A percentile compares a stretch with the other conserved stretches of the same genome.
phyloP scores from a whole-genome alignment of 2,888 invertebrate genomes.

The Ennomos erosarius region DNA sequence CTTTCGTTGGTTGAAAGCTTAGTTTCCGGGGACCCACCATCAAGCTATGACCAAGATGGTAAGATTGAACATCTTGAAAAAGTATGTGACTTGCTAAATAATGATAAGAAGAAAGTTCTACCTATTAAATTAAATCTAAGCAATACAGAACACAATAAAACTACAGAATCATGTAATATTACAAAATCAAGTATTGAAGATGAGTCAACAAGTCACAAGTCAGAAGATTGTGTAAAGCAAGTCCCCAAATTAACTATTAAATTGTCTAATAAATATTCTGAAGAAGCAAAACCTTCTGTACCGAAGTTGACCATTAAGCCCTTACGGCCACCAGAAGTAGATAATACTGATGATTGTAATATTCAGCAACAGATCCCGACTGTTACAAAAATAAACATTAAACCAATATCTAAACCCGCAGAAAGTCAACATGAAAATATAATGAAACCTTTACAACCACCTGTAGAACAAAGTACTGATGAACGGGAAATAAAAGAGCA shows the following conservation, averaged over 20 bases:
- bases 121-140: constrained; percentile 61
- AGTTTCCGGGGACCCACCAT: constrained; percentile 10
- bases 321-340: constrained; percentile 51
- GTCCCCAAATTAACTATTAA: constrained; percentile 83
- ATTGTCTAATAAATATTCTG: constrained; percentile 66
- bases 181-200: constrained; percentile 48
- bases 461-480: constrained; percentile 14
- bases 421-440: constrained; percentile 55
- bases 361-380: constrained; percentile 53
- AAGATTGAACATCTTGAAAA: constrained; percentile 5
- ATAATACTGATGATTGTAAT: constrained; percentile 39
- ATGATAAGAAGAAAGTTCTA: constrained; percentile 55
- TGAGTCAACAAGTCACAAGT: constrained; percentile 34
- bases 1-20: constrained; percentile 3
- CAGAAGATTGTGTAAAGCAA: constrained; percentile 60
- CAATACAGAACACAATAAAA: constrained; percentile 23
- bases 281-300: constrained; percentile 70
- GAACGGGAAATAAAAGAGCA: constrained; percentile 44
- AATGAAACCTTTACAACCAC: neutral
- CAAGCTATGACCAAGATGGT: constrained; percentile 27
- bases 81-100: constrained; percentile 3
- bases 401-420: constrained; percentile 68
- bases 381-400: constrained; percentile 71
- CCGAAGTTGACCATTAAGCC: constrained; percentile 77
- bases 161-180: constrained; percentile 39